Evolutionary conservation across 2,888 invertebrate species (phyloP).

Genomic region (Xylophagus ater): DNA sequence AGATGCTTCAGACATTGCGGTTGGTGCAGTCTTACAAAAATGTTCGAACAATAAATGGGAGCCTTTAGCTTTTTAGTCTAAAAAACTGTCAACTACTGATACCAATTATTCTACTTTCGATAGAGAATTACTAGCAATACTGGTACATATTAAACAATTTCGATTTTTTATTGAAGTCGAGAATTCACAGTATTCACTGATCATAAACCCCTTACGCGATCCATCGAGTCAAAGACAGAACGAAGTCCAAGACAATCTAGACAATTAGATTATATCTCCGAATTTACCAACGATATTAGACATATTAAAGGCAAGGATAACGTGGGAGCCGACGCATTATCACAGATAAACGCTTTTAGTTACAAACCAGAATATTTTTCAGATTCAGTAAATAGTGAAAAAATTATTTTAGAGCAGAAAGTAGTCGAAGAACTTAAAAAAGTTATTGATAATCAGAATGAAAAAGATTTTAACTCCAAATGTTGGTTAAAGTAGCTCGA

Average conservation of each 20-base stretch:
- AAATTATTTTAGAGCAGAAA: no score
- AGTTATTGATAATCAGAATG: no score
- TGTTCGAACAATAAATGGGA: conserved; percentile 21
- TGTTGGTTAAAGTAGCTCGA: no score
- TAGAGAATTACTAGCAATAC: conserved; percentile 30
- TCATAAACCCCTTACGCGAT: conserved; percentile 26
- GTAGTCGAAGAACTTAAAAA: no score
- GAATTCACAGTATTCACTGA: conserved; percentile 25
- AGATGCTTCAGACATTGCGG: conserved; percentile 29
- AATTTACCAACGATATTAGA: conserved; percentile 4
- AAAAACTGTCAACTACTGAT: conserved; percentile 24
- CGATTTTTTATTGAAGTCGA: conserved; percentile 29
- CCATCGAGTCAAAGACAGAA: conserved; percentile 21
- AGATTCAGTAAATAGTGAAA: no score
- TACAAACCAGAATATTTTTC: no score
- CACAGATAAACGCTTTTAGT: conserved; percentile 1
- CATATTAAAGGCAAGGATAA: conserved; percentile 2
- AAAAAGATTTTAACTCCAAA: no score
- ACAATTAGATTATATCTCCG: conserved; percentile 4
- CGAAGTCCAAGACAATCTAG: conserved; percentile 21
- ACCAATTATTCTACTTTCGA: conserved; percentile 29
- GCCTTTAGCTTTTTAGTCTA: conserved; percentile 30
- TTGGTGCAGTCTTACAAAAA: conserved; percentile 33
- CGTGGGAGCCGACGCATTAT: conserved; percentile 8
- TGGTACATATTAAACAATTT: conserved; percentile 28